These are phyloP conservation scores for Xylota segnis DNA, from an alignment of 2,888 invertebrate genomes.

Conservation along the genomic window DNA sequence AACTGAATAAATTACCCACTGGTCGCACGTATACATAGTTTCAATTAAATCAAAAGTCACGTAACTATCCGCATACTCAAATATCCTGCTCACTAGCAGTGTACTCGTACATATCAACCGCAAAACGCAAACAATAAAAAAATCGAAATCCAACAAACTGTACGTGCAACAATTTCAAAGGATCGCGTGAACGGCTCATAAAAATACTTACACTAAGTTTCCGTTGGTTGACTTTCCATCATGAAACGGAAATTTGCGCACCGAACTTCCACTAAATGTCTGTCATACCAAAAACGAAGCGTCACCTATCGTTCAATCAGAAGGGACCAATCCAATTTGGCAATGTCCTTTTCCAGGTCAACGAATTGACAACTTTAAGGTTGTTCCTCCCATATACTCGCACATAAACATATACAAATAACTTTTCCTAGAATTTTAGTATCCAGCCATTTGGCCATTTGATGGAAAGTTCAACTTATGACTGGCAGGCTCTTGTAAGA, in stretches of 20 bases:
- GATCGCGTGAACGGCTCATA: conserved; percentile 36
- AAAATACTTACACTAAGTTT: conserved; percentile 22
- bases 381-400: not conserved
- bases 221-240: conserved; percentile 15
- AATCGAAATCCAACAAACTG: not conserved
- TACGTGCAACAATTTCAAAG: conserved; percentile 15
- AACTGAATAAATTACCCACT: conserved; percentile 15
- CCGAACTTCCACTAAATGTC: conserved; percentile 33
- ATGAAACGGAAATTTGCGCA: conserved; percentile 17
- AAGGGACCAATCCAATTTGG: conserved; percentile 7
- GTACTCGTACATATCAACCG: too few relatives aligned
- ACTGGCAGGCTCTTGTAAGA: not conserved
- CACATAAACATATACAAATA: not conserved
- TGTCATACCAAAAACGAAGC: conserved; percentile 7
- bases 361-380: not conserved
- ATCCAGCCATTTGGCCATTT: not conserved
- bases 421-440: not conserved
- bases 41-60: conserved; percentile 40
- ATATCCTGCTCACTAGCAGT: not conserved
- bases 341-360: conserved; percentile 38
- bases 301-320: conserved; percentile 49
- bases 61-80: conserved; percentile 14
- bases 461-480: not conserved
- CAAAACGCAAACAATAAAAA: conserved; percentile 12
- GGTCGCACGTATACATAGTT: not conserved